Conservation (phyloP, 2,113 vertebrate species). For the Puma concolor region DNA sequence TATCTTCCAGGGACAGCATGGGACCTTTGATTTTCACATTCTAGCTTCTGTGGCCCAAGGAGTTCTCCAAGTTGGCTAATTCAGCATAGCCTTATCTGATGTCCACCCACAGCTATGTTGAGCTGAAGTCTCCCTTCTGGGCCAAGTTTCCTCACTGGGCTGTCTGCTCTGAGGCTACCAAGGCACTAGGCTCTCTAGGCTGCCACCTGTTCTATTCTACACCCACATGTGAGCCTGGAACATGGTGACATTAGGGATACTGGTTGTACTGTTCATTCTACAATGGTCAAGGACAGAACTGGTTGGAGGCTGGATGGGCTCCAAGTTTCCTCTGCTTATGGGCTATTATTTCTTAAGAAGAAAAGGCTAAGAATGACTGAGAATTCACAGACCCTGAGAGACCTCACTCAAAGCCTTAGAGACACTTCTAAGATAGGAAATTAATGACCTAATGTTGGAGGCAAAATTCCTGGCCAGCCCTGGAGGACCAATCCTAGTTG, state of each 20-base stretch:
- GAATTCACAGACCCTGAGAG: slow-evolving; percentile 25
- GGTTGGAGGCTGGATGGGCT: background rate
- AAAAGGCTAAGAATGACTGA: slow-evolving; percentile 12
- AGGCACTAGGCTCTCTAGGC: background rate
- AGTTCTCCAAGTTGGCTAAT: background rate
- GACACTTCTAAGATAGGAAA: background rate
- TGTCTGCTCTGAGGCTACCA: background rate
- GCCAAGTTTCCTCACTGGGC: background rate
- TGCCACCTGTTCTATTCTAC: background rate
- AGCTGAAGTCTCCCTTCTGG: background rate
- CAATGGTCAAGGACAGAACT: background rate
- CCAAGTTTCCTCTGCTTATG: background rate
- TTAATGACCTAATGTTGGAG: background rate
- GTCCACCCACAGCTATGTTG: background rate
- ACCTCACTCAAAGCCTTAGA: background rate
- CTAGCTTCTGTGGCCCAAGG: background rate
- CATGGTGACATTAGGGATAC: background rate
- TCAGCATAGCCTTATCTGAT: background rate
- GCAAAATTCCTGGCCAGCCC: background rate
- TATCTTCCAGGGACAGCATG: background rate
- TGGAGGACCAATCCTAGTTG: background rate
- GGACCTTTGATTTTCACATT: background rate
- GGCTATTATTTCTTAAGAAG: slow-evolving; percentile 7
- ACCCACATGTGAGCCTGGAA: background rate
- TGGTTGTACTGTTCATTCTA: background rate